phyloP scores from a whole-genome alignment of 2,113 vertebrate species.

The Ciconia maguari region DNA sequence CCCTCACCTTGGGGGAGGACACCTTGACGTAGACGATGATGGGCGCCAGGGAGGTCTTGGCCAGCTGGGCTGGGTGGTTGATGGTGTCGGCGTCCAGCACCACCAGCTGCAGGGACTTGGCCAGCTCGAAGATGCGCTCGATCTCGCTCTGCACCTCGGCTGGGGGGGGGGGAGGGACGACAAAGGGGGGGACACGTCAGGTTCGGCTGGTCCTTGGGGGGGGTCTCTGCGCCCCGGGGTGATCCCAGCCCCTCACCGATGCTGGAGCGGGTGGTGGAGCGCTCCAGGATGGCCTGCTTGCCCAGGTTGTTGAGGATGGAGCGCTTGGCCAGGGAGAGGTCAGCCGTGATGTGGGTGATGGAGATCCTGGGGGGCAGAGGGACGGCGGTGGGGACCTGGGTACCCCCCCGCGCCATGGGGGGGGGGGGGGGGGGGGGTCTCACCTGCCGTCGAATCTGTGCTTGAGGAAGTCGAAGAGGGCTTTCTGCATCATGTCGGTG shows the following conservation, averaged over 20 bases:
- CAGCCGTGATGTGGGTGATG: slow-evolving; percentile 93
- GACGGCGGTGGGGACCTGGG: neutral
- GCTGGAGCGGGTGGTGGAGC: slow-evolving; percentile 93
- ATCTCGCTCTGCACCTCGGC: slow-evolving; percentile 97
- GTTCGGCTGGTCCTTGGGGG: neutral
- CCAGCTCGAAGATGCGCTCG: slow-evolving; percentile 95
- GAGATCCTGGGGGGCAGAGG: slow-evolving; percentile 82
- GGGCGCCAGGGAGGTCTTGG: slow-evolving; percentile 94
- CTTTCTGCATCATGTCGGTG: slow-evolving; percentile 99
- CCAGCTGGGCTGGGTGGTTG: slow-evolving; percentile 93
- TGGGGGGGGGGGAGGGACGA: slow-evolving; percentile 22
- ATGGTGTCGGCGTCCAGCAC: slow-evolving; percentile 95
- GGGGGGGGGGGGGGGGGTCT: neutral
- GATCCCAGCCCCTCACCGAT: slow-evolving; percentile 80
- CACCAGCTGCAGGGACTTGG: slow-evolving; percentile 94
- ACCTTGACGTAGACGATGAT: slow-evolving; percentile 96
- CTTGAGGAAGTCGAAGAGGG: slow-evolving; percentile 96
- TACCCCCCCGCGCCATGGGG: neutral
- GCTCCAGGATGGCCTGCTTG: slow-evolving; percentile 93
- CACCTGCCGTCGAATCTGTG: slow-evolving; percentile 96
- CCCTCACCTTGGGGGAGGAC: slow-evolving; percentile 91
- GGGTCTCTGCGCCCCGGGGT: accelerated
- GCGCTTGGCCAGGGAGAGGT: slow-evolving; percentile 93
- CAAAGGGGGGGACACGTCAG: neutral
- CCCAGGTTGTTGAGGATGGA: slow-evolving; percentile 93